These are phyloP conservation scores for Dynastes grantii DNA, from an alignment of 2,888 invertebrate genomes.

Conservation along the genomic window DNA sequence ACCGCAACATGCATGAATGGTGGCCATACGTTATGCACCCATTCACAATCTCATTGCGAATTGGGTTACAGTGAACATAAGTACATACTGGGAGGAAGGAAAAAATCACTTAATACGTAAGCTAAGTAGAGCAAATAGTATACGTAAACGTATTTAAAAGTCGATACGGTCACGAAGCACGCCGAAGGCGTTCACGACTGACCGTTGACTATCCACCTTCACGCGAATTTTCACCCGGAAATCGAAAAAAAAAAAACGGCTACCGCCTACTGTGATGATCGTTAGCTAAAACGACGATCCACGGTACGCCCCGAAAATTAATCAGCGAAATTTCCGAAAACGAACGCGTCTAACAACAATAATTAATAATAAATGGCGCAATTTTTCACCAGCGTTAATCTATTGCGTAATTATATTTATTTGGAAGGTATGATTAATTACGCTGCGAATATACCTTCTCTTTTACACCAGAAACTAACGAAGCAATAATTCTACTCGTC, in stretches of 20 bases:
- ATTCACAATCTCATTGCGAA: constrained; percentile 40
- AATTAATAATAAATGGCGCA: constrained; percentile 30
- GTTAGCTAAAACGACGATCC: constrained; percentile 21
- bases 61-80: constrained; percentile 15
- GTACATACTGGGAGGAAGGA: neutral
- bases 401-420: constrained; percentile 41
- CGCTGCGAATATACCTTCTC: constrained; percentile 31
- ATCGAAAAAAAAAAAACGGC: constrained; percentile 52
- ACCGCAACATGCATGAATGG: constrained; percentile 40
- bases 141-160: constrained; percentile 52
- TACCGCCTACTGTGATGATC: constrained; percentile 36
- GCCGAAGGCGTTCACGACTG: constrained; percentile 54
- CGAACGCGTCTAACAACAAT: constrained; percentile 17
- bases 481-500: neutral
- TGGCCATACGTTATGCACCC: constrained; percentile 45
- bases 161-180: constrained; percentile 31
- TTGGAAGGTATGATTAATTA: constrained; percentile 35
- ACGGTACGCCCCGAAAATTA: constrained; percentile 17
- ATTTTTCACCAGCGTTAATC: constrained; percentile 38
- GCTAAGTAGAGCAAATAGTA: constrained; percentile 53
- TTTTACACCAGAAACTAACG: constrained; percentile 10
- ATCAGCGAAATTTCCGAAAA: constrained; percentile 41
- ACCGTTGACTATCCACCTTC: constrained; percentile 35
- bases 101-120: constrained; percentile 20
- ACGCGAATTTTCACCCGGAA: constrained; percentile 58